These are phyloP conservation scores for Drosophila longiperda DNA, from an alignment of 2,888 invertebrate species.

Conservation along the genomic window DNA sequence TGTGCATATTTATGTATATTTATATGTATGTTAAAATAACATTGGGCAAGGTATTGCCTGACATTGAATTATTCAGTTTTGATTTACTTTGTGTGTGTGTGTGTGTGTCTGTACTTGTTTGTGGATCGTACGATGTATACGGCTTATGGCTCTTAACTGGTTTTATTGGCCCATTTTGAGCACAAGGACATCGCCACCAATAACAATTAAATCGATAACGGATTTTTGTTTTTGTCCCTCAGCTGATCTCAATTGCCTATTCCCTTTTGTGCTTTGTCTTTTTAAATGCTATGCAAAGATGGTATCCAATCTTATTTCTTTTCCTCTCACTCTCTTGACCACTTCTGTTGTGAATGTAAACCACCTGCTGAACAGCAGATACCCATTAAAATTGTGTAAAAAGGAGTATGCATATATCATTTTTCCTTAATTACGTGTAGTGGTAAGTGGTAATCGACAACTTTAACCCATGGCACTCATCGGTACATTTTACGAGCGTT, in stretches of 20 bases:
- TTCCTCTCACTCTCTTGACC: neutral
- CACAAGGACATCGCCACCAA: slow-evolving; percentile 42
- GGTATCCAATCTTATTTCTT: neutral
- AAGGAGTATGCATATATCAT: neutral
- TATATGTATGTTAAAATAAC: neutral
- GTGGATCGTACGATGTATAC: slow-evolving; percentile 54
- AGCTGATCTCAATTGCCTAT: slow-evolving; percentile 44
- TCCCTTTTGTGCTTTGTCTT: slow-evolving; percentile 22
- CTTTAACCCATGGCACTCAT: neutral
- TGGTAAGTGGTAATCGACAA: neutral
- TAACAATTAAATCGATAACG: slow-evolving; percentile 11
- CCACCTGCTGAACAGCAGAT: neutral
- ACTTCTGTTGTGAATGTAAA: neutral
- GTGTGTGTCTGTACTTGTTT: neutral
- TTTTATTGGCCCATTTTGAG: slow-evolving; percentile 48
- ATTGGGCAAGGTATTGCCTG: slow-evolving; percentile 70
- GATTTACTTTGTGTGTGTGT: slow-evolving; percentile 12
- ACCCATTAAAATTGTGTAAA: neutral
- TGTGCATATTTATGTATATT: neutral
- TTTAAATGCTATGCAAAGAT: slow-evolving; percentile 2
- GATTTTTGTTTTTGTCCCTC: slow-evolving; percentile 34
- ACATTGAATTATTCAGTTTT: slow-evolving; percentile 64
- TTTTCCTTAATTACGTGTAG: neutral
- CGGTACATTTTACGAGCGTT: neutral
- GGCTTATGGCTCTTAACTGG: slow-evolving; percentile 34